phyloP scores from a whole-genome alignment of 2,797 vertebrate species.

The Paramormyrops hopkinsi region DNA sequence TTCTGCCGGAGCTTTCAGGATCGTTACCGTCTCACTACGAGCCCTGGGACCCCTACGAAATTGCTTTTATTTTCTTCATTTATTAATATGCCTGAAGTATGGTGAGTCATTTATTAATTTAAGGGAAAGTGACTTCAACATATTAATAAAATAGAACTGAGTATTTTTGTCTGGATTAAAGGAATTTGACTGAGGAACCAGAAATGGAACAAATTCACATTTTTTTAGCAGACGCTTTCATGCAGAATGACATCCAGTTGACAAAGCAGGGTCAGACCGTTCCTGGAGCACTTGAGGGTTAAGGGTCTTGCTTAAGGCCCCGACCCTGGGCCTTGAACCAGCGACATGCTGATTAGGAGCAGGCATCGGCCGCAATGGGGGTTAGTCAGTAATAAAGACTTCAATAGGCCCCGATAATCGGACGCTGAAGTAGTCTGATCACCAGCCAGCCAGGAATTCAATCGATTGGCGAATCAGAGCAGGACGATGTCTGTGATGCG shows the following conservation, averaged over 20 bases:
- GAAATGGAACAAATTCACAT: not conserved
- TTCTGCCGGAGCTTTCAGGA: not conserved
- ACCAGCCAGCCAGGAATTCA: not conserved
- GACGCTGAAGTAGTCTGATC: not conserved
- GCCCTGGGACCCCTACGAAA: not conserved
- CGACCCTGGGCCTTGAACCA: not conserved
- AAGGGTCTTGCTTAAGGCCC: not conserved
- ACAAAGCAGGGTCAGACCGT: not conserved
- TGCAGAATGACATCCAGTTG: not conserved
- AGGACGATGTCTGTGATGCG: not conserved
- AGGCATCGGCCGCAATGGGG: not conserved
- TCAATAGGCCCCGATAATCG: not conserved
- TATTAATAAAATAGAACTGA: conserved; percentile 1
- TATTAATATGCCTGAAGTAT: not conserved
- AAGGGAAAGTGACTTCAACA: not conserved
- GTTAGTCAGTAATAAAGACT: not conserved
- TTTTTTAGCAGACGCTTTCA: not conserved
- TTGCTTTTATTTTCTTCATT: not conserved
- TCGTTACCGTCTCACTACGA: not conserved
- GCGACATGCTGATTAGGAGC: not conserved
- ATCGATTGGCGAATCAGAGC: not conserved
- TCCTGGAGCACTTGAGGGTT: not conserved
- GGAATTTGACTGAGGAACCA: not conserved
- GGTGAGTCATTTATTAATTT: conserved; percentile 13
- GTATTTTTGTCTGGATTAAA: not conserved